Percentiles rank a stretch among this genome's conserved stretches.
Conservation (phyloP, 2,888 invertebrate species). For the Drosophila neoperkinsi region DNA sequence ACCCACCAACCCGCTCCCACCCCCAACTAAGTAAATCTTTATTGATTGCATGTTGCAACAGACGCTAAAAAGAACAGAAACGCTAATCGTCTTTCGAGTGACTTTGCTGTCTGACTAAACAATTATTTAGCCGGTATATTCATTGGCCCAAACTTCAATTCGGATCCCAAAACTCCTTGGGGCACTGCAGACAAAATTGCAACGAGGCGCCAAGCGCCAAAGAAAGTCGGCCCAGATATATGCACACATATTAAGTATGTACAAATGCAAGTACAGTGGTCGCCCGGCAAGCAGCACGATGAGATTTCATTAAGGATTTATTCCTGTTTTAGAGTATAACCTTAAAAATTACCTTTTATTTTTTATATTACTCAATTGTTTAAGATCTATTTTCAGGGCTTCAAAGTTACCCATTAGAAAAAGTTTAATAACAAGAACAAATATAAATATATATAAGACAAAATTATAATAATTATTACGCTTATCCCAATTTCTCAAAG, state of each 20-base stretch:
- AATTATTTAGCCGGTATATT: slow-evolving; percentile 60
- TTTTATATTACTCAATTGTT: neutral
- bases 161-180: slow-evolving; percentile 4
- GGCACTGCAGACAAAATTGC: slow-evolving; percentile 58
- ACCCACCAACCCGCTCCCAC: slow-evolving; percentile 6
- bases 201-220: slow-evolving; percentile 41
- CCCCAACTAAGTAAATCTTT: slow-evolving; percentile 63
- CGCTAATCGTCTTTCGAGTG: slow-evolving; percentile 65
- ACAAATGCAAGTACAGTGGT: slow-evolving; percentile 9
- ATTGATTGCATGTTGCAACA: slow-evolving; percentile 73
- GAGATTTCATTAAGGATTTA: neutral
- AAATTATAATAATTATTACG: neutral
- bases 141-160: slow-evolving; percentile 32
- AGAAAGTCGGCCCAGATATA: slow-evolving; percentile 43
- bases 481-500: no score
- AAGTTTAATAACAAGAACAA: neutral
- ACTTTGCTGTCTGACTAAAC: slow-evolving; percentile 66
- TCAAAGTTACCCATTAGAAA: neutral
- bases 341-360: neutral
- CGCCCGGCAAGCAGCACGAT: neutral
- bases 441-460: neutral
- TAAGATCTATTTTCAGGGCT: neutral
- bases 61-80: slow-evolving; percentile 48
- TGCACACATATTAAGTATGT: slow-evolving; percentile 24
- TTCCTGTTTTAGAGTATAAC: neutral